Conservation (phyloP, 2,797 vertebrate species). For the Syngnathus rostellatus region DNA sequence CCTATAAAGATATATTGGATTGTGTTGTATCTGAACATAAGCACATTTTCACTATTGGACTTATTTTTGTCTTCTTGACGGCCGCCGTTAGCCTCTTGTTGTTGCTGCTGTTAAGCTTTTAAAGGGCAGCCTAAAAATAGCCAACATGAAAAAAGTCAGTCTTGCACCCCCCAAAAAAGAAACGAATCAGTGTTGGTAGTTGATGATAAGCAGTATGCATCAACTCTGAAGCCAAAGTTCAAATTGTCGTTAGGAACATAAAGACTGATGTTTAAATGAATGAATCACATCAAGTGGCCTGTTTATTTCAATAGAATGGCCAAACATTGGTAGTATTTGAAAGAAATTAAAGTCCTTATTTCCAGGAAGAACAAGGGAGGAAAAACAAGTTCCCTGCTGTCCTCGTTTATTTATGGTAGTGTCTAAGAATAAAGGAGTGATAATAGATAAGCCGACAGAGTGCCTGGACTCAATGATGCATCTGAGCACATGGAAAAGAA, state of each 20-base stretch:
- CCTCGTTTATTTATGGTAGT: neutral
- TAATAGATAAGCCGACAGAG: neutral
- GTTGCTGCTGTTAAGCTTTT: neutral
- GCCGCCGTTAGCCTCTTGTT: neutral
- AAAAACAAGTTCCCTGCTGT: slow-evolving; percentile 1
- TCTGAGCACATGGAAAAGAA: neutral
- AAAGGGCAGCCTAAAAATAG: slow-evolving; percentile 2
- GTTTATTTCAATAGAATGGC: neutral
- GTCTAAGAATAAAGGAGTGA: slow-evolving; percentile 1
- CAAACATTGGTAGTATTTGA: neutral
- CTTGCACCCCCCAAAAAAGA: neutral
- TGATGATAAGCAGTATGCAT: neutral
- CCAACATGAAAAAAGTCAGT: neutral
- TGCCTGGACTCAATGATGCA: neutral
- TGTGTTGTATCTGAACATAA: neutral
- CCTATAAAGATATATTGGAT: neutral
- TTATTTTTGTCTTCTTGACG: neutral
- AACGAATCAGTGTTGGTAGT: neutral
- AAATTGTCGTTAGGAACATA: neutral
- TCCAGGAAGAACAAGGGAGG: neutral
- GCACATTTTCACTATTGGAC: neutral
- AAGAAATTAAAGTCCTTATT: slow-evolving; percentile 1
- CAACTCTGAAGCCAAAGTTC: neutral
- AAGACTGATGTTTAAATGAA: neutral
- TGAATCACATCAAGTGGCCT: neutral